Evolutionary conservation across 1,140 invertebrate species (phyloP).

Genomic region (Dreissena rostriformis): DNA sequence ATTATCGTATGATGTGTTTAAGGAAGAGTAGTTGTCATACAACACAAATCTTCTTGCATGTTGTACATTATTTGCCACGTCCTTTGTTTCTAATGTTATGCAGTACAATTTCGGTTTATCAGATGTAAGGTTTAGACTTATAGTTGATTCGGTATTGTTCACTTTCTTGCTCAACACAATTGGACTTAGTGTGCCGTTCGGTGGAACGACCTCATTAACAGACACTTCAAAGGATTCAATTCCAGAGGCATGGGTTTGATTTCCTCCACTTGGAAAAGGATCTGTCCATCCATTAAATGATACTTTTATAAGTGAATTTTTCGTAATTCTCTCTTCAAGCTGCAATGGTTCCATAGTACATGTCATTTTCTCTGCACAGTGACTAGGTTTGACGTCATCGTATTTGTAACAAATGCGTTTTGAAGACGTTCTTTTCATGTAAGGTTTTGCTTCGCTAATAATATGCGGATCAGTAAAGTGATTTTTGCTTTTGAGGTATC

Average conservation of each 20-base stretch:
- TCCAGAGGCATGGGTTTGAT: neutral
- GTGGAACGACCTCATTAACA: conserved; percentile 1
- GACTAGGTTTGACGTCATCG: neutral
- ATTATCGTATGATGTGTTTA: neutral
- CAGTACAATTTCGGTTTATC: conserved; percentile 11
- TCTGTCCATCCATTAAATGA: conserved; percentile 22
- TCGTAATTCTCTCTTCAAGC: neutral
- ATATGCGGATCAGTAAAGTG: neutral
- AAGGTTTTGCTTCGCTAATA: neutral
- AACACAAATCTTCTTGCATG: conserved; percentile 38
- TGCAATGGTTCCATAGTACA: conserved; percentile 11
- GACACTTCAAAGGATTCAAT: conserved; percentile 17
- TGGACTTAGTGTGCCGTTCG: neutral
- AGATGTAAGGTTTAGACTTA: neutral
- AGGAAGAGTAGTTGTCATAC: conserved; percentile 7
- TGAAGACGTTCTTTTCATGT: neutral
- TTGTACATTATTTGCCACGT: conserved; percentile 10
- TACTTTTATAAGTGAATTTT: neutral
- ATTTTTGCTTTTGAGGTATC: conserved; percentile 24
- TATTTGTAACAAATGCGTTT: neutral
- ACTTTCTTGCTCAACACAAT: neutral
- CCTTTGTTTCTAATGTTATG: conserved; percentile 21
- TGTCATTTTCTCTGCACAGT: neutral
- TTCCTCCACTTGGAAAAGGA: neutral
- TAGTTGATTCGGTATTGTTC: too few relatives aligned